Base-by-base conservation (phyloP, 2,797 vertebrate species). In the Carapus acus region DNA sequence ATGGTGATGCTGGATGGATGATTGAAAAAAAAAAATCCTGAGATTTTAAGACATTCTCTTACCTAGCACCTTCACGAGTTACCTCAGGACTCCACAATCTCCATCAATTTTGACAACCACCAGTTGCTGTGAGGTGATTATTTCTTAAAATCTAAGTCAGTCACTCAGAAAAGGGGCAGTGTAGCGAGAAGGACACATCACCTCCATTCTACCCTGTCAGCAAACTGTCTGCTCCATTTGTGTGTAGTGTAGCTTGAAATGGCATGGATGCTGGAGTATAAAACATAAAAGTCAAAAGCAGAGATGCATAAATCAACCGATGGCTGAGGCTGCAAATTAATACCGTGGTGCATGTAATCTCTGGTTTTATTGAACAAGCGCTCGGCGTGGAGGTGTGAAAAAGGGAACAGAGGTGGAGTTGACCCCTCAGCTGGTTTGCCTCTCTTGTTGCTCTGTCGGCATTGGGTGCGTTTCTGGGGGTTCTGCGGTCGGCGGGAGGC, bases 401-500 rank as follows among this genome's bases (percentile, higher is more conserved):
- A 54, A 33, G 42, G 36, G 43, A 4, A 41, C 53, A 37, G 63
- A 74, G 62, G 49, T 56, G 54, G 42, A 43, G 59, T 48, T 41
- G 21, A 29, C 58, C 27, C 56, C 52, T 92, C 84, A 92, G 84
- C 89, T 90, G 47, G 88, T 87, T 87, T 90, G 91, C 67, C 82
- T 77, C 49, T 91, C 91, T 15, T 85, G 89, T 40, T 83, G 77
- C 7, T 90, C 86, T 65, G 77, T 83, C 61, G 70, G 69, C 59
- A 83, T 27, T 22, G 81, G 56, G 43, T 22, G 68, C 29, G 80
- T 70, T 53, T 79, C 86, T 11, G 80, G 80, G 1, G 87, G 62
- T 34, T 59, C 78, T 0, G 84, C 79, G 1, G 77, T 69, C 2
- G 76, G 69, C 8, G 81, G 83, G 64, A 88, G 82, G 52, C 83